Evolutionary conservation across 2,113 vertebrate species (phyloP).

Genomic region (Danionella cerebrum): DNA sequence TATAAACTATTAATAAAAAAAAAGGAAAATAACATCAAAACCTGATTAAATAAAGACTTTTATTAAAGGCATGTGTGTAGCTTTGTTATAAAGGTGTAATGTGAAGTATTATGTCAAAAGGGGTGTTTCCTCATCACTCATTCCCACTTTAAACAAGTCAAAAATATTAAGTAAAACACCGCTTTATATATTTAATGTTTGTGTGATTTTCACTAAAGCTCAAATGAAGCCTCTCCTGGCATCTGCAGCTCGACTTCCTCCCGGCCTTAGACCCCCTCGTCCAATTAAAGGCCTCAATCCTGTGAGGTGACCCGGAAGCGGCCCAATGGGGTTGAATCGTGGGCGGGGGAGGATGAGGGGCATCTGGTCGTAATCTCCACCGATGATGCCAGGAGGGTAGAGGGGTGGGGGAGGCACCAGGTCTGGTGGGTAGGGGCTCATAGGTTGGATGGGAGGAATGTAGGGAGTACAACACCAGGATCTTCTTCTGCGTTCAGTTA

Average conservation of each 20-base stretch:
- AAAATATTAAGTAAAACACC: too few species aligned
- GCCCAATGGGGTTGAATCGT: constrained; percentile 53
- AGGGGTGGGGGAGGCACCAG: constrained; percentile 41
- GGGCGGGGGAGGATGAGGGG: constrained; percentile 50
- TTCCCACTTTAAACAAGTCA: too few species aligned
- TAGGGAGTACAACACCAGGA: not conserved
- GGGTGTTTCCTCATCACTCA: too few species aligned
- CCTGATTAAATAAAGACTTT: too few species aligned
- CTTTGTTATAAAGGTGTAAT: too few species aligned
- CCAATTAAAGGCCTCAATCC: not conserved
- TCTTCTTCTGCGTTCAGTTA: not conserved
- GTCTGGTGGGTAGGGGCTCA: constrained; percentile 11
- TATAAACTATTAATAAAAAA: too few species aligned
- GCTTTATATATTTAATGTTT: too few species aligned
- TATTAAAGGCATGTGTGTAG: too few species aligned
- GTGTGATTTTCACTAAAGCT: too few species aligned
- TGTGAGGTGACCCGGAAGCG: not conserved
- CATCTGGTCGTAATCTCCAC: constrained; percentile 59
- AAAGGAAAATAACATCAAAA: too few species aligned
- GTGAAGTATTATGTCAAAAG: too few species aligned
- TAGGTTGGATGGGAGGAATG: not conserved
- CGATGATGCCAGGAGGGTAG: constrained; percentile 60
- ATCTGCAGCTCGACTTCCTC: constrained; percentile 35
- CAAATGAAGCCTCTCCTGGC: constrained; percentile 62
- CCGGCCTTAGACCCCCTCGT: constrained; percentile 19